These are phyloP conservation scores for Halichondria panicea DNA, from an alignment of 37 sponge, comb jelly and placozoan genomes.

Conservation along the genomic window DNA sequence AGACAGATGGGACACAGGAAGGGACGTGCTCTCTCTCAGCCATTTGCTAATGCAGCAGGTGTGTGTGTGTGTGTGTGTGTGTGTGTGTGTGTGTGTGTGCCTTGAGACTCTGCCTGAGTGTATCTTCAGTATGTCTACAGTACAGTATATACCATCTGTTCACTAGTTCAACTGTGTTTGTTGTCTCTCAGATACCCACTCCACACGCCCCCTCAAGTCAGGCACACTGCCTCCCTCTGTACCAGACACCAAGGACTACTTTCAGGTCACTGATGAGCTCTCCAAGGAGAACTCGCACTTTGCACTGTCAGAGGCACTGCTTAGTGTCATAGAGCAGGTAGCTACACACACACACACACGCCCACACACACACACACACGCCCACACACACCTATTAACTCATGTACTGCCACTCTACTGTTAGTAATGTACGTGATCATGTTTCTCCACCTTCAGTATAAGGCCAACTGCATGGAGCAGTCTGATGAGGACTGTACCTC, in stretches of 20 bases:
- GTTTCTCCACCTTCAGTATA: not conserved
- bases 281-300: constrained; percentile 62
- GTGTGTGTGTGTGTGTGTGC: no score
- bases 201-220: not conserved
- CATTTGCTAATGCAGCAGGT: no score
- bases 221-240: not conserved
- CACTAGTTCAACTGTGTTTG: no score
- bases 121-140: no score
- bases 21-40: no score
- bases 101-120: no score
- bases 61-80: no score
- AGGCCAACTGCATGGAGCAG: constrained; percentile 16
- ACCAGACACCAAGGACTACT: constrained; percentile 45
- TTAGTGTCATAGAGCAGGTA: constrained; percentile 53
- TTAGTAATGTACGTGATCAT: no score
- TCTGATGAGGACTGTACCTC: not conserved
- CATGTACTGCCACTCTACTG: not conserved
- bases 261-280: constrained; percentile 57
- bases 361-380: constrained; percentile 11
- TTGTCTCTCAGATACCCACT: no score
- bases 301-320: constrained; percentile 50
- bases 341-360: constrained; percentile 7
- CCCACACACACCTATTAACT: constrained; percentile 4
- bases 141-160: no score
- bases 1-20: no score